Base-by-base conservation (phyloP, 2,113 vertebrate species). In the Marcusenius ussheri region DNA sequence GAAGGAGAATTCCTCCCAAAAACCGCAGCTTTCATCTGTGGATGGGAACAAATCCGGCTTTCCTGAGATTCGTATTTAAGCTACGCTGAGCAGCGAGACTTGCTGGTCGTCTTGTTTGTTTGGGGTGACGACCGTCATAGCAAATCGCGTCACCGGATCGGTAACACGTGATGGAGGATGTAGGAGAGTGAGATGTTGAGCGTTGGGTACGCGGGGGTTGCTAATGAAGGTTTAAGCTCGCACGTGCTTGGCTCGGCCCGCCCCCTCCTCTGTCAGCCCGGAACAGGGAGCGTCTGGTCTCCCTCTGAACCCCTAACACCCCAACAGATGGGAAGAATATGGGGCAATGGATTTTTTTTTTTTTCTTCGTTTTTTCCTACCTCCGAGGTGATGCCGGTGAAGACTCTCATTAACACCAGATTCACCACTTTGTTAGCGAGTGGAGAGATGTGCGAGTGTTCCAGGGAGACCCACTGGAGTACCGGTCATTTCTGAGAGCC, bases 321-420 rank as follows among this genome's bases (percentile, higher is more conserved):
- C 96, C 94, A 97, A 97, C 98, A 99, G 98, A 99, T 99, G 98
- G 98, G 93, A 95, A 93, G 96, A 97, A 96, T 96, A 95, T 96
- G 95, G 97, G 97, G 95, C 95, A 92, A 93, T 95, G 96, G 97
- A 97, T 77, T 39, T 77, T 50, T 15, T 50, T 50, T 50, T 19
- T 66, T 66, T 27, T 3, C 11, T 27, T 19, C 4, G 13, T 35
- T 77, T 77, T 77, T 77, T 9, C 98, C 97, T 99, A 97, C 97
- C 97, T 97, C 97, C 91, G 97, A 98, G 98, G 97, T 98, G 98
- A 96, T 96, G 98, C 97, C 97, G 98, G 97, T 97, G 97, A 97
- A 98, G 97, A 97, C 97, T 97, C 97, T 99, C 98, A 99, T 99
- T 99, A 99, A 98, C 98, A 97, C 98, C 99, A 98, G 99, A 99